Evolutionary conservation across 2,888 invertebrate genomes (phyloP).

Genomic region (Ectemnius lituratus): DNA sequence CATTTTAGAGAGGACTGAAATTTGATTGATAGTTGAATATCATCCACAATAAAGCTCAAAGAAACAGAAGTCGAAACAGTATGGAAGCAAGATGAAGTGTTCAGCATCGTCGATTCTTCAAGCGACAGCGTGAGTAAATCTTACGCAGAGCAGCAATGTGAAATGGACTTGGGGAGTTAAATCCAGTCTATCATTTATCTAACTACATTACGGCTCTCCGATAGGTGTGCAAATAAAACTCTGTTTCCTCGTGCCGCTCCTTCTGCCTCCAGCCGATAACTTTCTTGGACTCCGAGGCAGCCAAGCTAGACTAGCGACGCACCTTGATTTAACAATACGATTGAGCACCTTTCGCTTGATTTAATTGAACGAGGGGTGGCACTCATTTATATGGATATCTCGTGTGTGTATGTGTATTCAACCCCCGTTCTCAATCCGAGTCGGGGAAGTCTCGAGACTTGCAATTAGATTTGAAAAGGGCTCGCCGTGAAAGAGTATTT

Average conservation of each 20-base stretch:
- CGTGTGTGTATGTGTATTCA: neutral
- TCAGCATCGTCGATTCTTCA: too few species aligned
- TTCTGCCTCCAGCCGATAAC: neutral
- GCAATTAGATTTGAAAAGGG: neutral
- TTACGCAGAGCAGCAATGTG: constrained; percentile 31
- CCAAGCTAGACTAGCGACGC: neutral
- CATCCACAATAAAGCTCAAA: too few species aligned
- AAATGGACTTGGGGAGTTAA: constrained; percentile 28
- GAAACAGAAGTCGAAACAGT: too few species aligned
- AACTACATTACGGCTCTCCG: constrained; percentile 39
- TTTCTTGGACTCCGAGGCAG: neutral
- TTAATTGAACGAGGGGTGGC: constrained; percentile 10
- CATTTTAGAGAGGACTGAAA: too few species aligned
- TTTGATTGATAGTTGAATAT: too few species aligned
- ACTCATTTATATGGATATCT: constrained; percentile 20
- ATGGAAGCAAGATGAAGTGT: too few species aligned
- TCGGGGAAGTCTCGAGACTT: neutral
- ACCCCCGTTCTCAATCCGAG: too few species aligned
- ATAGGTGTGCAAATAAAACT: constrained; percentile 42
- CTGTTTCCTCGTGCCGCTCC: neutral
- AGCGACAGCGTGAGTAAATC: constrained; percentile 13
- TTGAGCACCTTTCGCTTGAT: constrained; percentile 8
- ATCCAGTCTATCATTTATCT: constrained; percentile 44
- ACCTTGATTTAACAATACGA: constrained; percentile 5
- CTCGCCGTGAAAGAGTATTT: too few species aligned